A percentile compares a stretch with the other conserved stretches of the same genome.
These are phyloP conservation scores for Halcyon malimbica DNA, from an alignment of 2,113 vertebrate species.

Conservation along the genomic window DNA sequence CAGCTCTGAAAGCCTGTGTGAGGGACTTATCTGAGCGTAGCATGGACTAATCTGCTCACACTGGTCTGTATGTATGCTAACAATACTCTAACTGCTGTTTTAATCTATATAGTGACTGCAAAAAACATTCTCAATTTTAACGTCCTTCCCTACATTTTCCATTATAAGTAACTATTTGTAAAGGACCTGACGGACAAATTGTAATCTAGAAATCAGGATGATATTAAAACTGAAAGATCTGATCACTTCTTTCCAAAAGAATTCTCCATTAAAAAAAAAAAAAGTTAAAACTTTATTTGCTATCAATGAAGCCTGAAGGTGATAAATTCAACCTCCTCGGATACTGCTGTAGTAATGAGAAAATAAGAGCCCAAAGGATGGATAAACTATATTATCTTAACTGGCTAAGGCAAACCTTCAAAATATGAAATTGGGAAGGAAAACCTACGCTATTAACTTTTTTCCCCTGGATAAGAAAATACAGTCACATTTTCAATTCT, in stretches of 20 bases:
- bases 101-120: neutral
- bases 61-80: neutral
- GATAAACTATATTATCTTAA: slow-evolving; percentile 51
- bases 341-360: slow-evolving; percentile 24
- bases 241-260: neutral
- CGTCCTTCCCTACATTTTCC: neutral
- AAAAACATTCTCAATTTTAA: neutral
- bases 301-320: slow-evolving; percentile 43
- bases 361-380: slow-evolving; percentile 54
- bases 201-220: neutral
- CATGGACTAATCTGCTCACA: neutral
- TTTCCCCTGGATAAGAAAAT: neutral
- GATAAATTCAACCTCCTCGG: neutral
- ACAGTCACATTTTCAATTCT: neutral
- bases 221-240: neutral
- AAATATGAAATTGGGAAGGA: slow-evolving; percentile 24
- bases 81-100: neutral
- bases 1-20: neutral
- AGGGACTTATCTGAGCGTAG: neutral
- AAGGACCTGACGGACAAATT: neutral
- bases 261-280: neutral
- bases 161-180: neutral
- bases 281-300: slow-evolving; percentile 34
- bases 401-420: slow-evolving; percentile 28
- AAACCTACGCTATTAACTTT: slow-evolving; percentile 11